Conservation (phyloP, 2,797 vertebrate species). For the Botia kubotai region DNA sequence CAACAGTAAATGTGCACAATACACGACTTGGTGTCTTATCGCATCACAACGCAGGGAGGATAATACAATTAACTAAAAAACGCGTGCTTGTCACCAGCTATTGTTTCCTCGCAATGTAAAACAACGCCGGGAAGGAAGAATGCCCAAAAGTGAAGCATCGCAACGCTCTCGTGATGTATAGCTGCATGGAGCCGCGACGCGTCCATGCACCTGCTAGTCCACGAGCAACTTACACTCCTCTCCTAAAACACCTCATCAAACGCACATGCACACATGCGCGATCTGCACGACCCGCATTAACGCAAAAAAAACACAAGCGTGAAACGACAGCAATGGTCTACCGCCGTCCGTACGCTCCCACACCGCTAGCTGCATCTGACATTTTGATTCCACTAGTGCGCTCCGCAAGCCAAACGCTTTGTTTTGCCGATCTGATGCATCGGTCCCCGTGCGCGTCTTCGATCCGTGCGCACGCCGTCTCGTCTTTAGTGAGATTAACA, state of each 20-base stretch:
- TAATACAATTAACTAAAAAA: not conserved
- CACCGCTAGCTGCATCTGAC: conserved; percentile 40
- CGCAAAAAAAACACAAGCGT: not conserved
- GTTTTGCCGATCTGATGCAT: conserved; percentile 49
- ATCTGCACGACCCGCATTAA: not conserved
- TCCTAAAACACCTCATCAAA: not conserved
- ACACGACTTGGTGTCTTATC: not conserved
- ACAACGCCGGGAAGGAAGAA: not conserved
- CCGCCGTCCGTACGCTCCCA: conserved; percentile 22
- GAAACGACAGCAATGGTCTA: conserved; percentile 51
- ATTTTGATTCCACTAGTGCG: conserved; percentile 31
- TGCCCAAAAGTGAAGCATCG: not conserved
- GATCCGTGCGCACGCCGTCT: conserved; percentile 24
- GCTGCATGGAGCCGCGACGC: not conserved
- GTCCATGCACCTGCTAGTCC: conserved; percentile 37
- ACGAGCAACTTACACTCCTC: conserved; percentile 23
- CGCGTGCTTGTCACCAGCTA: not conserved
- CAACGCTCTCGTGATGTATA: not conserved
- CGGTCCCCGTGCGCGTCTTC: conserved; percentile 48
- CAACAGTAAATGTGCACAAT: not conserved
- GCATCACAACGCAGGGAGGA: too few relatives aligned
- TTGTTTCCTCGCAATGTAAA: not conserved
- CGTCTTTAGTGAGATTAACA: conserved; percentile 13
- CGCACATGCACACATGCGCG: too few relatives aligned
- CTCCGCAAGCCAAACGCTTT: conserved; percentile 63